Evolutionary conservation across 1,140 invertebrate genomes (phyloP), one percentile per base, ranked within the genome.

Genomic region (Latrodectus geometricus): DNA sequence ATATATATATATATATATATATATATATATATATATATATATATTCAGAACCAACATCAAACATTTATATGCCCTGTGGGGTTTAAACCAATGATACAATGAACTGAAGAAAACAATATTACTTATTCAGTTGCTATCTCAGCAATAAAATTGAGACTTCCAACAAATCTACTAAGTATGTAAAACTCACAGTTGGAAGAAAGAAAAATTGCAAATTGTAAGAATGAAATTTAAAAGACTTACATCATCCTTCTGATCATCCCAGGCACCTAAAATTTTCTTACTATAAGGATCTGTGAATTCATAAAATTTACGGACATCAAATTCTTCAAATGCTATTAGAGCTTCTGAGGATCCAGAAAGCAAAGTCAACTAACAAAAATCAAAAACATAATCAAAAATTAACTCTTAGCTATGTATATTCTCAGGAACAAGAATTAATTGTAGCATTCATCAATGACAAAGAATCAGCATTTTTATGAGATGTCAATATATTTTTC

Each of bases 191-290:
- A 65, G 7, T 7, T 65, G n/a, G 3, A 3, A 65, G 61, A 14
- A n/a, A n/a, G n/a, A 65, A 14, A 65, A 4, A 65, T 65, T n/a
- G n/a, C 7, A 7, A 65, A 65, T 4, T 65, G 12, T 15, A 65
- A 65, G n/a, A n/a, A 14, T 15, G 61, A 7, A 65, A 61, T n/a
- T 4, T 8, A 74, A 15, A 50, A 48, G 0, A 74, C 70, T 65
- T 61, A 35, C 23, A 65, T 83, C 56, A 35, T 83, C 54, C 9
- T 2, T 1, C 8, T 48, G 12, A 49, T 15, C 4, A 12, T 15
- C 5, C 80, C 80, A 83, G 23, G 15, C 69, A 48, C 74, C 17
- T 50, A 83, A 83, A 21, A 83, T 73, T 74, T 66, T 83, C 23
- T 83, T 74, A 23, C 80, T 61, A 5, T 50, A 73, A 9, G 21